phyloP scores from a whole-genome alignment of 2,888 invertebrate species.

The Chaetoderma sp. region DNA sequence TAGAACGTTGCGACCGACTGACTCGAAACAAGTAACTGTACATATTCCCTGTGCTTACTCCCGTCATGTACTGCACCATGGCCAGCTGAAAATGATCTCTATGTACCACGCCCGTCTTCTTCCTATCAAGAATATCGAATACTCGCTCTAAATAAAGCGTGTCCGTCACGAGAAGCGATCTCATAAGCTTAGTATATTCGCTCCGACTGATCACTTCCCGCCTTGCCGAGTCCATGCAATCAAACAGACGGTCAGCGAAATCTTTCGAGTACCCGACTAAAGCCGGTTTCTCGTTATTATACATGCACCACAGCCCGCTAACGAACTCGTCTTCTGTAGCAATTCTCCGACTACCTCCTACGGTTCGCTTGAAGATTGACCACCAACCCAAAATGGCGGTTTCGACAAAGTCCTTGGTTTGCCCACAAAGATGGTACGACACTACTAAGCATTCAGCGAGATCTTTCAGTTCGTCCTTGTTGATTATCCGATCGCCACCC shows the following conservation, averaged over 20 bases:
- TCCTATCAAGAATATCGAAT: background rate
- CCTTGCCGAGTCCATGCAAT: background rate
- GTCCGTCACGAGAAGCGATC: background rate
- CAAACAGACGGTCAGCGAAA: conserved; percentile 4
- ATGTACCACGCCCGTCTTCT: background rate
- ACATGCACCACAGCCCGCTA: background rate
- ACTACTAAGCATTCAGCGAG: background rate
- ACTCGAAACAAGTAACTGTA: too few relatives aligned
- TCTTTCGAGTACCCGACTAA: background rate
- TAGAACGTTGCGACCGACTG: too few relatives aligned
- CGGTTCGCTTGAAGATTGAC: conserved; percentile 1
- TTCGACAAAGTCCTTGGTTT: background rate
- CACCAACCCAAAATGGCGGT: conserved; percentile 1
- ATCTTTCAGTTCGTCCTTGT: background rate
- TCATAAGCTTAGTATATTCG: background rate
- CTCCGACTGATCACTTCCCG: background rate
- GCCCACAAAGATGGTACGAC: background rate
- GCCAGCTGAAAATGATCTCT: background rate
- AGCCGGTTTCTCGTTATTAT: background rate
- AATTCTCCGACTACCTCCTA: background rate
- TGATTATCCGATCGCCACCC: background rate
- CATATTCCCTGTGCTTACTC: too few relatives aligned
- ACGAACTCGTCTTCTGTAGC: conserved; percentile 8
- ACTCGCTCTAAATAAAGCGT: background rate
- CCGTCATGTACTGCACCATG: background rate